These are phyloP conservation scores for Phrynosoma platyrhinos DNA, from an alignment of 2,113 vertebrate species.

Conservation along the genomic window DNA sequence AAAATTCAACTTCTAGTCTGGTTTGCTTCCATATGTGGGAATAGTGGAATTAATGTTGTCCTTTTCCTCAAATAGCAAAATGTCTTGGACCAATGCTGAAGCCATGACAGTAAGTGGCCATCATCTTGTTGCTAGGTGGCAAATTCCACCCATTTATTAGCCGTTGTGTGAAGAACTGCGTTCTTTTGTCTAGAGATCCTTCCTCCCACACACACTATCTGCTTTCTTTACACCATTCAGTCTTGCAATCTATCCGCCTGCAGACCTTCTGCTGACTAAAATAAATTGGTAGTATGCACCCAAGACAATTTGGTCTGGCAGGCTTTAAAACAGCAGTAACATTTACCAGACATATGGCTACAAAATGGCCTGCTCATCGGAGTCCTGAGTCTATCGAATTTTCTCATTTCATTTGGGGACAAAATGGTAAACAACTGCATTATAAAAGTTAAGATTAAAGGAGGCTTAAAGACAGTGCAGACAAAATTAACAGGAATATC, in stretches of 20 bases:
- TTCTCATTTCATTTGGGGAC: background rate
- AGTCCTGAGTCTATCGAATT: background rate
- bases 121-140: background rate
- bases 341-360: background rate
- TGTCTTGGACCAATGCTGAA: too few species aligned
- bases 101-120: too few species aligned
- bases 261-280: slow-evolving; percentile 14
- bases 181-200: too few species aligned
- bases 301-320: background rate
- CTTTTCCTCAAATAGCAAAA: too few species aligned
- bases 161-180: too few species aligned
- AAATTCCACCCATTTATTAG: background rate
- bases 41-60: too few species aligned
- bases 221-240: background rate
- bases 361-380: background rate
- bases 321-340: background rate
- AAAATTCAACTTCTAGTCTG: too few species aligned
- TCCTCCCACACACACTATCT: background rate
- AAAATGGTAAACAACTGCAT: background rate
- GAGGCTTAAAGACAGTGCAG: background rate
- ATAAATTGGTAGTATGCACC: background rate
- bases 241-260: slow-evolving; percentile 2
- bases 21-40: too few species aligned
- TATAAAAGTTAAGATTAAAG: background rate
- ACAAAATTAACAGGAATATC: background rate